phyloP scores from a whole-genome alignment of 2,113 vertebrate genomes.

The Lepus timidus region DNA sequence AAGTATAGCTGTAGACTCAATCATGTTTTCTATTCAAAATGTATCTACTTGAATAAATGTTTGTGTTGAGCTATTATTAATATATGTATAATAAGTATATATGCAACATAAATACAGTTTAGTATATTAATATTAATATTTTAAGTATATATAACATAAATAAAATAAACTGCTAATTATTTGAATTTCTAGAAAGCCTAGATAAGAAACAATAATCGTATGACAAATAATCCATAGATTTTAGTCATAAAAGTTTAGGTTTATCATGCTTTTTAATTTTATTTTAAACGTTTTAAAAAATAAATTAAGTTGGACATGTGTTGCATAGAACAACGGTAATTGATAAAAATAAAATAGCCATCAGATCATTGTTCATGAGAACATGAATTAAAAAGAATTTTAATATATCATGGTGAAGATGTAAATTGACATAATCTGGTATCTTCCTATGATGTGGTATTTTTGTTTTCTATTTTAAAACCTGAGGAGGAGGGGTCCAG shows the following conservation, averaged over 20 bases:
- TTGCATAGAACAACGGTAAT: constrained; percentile 14
- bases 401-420: not conserved
- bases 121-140: not conserved
- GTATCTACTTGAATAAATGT: too few species aligned
- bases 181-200: not conserved
- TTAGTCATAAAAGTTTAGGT: not conserved
- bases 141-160: not conserved
- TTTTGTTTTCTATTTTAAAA: constrained; percentile 52
- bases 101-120: not conserved
- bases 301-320: constrained; percentile 5
- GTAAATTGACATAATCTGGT: not conserved
- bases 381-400: not conserved
- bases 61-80: not conserved
- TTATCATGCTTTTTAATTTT: constrained; percentile 5
- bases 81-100: constrained; percentile 12
- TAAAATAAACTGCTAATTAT: constrained; percentile 42
- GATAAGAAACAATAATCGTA: not conserved
- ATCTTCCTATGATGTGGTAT: not conserved
- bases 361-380: not conserved
- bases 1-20: too few species aligned
- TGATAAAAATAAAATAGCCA: not conserved
- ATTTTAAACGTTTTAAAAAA: constrained; percentile 23
- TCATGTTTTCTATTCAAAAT: too few species aligned
- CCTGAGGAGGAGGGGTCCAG: not conserved
- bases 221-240: constrained; percentile 11